These are phyloP conservation scores for Cephalophus harveyi DNA, from an alignment of 2,113 vertebrate genomes.

Conservation along the genomic window DNA sequence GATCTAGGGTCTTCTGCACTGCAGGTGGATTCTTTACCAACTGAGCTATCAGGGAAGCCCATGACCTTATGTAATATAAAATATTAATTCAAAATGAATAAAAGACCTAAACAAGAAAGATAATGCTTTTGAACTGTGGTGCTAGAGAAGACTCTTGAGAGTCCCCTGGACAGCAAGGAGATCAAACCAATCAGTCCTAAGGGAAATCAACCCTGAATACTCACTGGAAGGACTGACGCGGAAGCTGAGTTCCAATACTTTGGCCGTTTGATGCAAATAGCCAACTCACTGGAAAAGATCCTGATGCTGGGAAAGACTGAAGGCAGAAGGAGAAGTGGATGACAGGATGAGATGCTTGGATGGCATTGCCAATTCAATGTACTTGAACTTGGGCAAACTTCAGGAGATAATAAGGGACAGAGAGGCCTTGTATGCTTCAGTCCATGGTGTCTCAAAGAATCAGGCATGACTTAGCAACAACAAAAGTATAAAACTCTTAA, in stretches of 20 bases:
- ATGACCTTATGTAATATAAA: not conserved
- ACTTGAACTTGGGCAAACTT: not conserved
- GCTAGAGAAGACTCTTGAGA: not conserved
- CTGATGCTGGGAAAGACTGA: not conserved
- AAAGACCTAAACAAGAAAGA: not conserved
- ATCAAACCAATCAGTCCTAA: not conserved
- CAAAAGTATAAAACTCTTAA: not conserved
- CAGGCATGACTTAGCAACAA: not conserved
- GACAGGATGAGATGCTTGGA: not conserved
- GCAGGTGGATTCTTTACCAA: not conserved
- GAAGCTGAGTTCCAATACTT: not conserved
- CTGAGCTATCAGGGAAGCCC: not conserved
- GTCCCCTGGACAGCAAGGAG: not conserved
- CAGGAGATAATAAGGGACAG: not conserved
- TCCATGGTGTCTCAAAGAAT: not conserved
- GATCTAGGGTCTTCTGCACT: not conserved
- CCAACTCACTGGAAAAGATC: not conserved
- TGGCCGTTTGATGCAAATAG: not conserved
- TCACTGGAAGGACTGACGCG: not conserved
- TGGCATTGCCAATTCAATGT: not conserved
- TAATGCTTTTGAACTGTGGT: not conserved
- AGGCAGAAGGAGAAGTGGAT: not conserved
- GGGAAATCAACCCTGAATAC: not conserved
- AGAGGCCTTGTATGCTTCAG: not conserved
- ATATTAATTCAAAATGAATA: not conserved